Percentiles rank a stretch among this genome's conserved stretches.
phyloP scores from a whole-genome alignment of 2,113 vertebrate genomes.

The Boulengeromyrus knoepffleri region DNA sequence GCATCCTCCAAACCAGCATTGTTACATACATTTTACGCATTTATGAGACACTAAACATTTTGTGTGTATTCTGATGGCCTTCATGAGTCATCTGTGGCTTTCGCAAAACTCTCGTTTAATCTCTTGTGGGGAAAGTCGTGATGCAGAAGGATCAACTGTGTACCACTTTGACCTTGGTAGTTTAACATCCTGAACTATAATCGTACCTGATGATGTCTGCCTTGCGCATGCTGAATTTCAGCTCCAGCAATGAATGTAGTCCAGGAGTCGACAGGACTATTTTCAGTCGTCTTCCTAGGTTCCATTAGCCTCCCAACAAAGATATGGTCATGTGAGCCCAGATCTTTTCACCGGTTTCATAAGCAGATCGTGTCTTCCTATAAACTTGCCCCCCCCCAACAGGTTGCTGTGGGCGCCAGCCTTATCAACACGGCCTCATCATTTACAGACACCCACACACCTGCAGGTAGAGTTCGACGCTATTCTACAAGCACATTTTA shows the following conservation, averaged over 20 bases:
- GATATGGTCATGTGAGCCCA: background rate
- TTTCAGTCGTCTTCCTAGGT: background rate
- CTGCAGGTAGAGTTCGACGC: background rate
- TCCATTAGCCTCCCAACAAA: background rate
- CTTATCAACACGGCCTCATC: background rate
- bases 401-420: background rate
- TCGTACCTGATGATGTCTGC: background rate
- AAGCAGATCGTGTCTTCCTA: background rate
- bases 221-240: background rate
- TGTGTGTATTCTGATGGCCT: background rate
- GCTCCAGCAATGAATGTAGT: background rate
- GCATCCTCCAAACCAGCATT: background rate
- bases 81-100: background rate
- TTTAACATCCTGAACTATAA: background rate
- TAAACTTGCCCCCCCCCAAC: background rate
- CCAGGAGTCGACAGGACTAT: background rate
- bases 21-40: background rate
- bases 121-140: background rate
- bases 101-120: background rate
- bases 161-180: background rate
- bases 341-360: background rate
- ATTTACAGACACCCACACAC: background rate
- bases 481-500: background rate
- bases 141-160: background rate
- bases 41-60: background rate